These are phyloP conservation scores for Sinocyclocheilus anshuiensis DNA, from an alignment of 2,113 vertebrate species.

Conservation along the genomic window DNA sequence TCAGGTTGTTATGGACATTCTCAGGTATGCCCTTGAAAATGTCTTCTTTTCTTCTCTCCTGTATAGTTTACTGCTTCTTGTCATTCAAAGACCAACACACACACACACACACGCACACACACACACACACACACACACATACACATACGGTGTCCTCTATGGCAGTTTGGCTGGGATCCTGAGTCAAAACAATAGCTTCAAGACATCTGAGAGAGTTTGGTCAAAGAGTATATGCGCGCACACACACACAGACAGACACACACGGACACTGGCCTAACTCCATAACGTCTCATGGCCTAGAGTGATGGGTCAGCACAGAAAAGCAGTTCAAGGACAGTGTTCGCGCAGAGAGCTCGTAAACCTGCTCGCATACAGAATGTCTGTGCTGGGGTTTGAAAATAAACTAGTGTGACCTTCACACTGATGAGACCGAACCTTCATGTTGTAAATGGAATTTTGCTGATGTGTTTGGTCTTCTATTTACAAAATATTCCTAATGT, in stretches of 20 bases:
- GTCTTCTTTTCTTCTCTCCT: not conserved
- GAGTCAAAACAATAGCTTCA: conserved; percentile 8
- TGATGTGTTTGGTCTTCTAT: not conserved
- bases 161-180: not conserved
- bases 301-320: conserved; percentile 30
- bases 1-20: not conserved
- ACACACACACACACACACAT: not conserved
- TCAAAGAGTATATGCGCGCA: not conserved
- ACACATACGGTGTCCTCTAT: not conserved
- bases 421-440: not conserved
- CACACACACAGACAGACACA: not conserved
- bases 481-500: conserved; percentile 38
- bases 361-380: not conserved
- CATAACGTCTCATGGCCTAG: conserved; percentile 7
- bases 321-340: conserved; percentile 35
- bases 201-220: not conserved
- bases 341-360: not conserved
- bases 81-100: not conserved
- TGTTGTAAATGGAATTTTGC: conserved; percentile 28
- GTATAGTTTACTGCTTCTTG: not conserved
- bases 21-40: not conserved
- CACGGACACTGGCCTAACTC: not conserved
- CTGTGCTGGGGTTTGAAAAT: not conserved
- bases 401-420: conserved; percentile 1
- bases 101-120: no score